Base-by-base conservation (phyloP, 2,113 vertebrate genomes). In the Noturus placidus region DNA sequence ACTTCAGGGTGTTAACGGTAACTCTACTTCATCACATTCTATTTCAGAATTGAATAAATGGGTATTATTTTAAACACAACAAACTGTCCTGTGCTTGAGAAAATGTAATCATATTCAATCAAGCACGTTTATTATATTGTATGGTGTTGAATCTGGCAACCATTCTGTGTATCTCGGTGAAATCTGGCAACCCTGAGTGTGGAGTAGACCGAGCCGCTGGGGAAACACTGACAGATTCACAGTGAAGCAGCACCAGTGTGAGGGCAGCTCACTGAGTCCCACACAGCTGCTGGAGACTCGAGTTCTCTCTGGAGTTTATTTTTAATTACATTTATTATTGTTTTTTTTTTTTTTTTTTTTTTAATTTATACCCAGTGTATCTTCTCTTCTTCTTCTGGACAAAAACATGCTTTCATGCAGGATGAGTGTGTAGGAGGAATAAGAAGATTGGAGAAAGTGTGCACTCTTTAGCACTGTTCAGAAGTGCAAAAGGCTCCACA, bases 81-180 rank as follows among this genome's bases (percentile, higher is more conserved):
- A 33, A 17, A 8, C 30, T 5, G n/a, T 33, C 65, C n/a, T 33
- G 67, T 70, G 67, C 1, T 42, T 42, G 35, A 22, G 35, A 22
- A 20, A 42, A 1, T 42, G 13, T 46, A 74, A 25, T 46, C 42
- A 46, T 46, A 46, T 46, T 46, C 42, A 46, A 46, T 46, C 42
- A 46, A 46, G 6, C 42, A 46, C 5, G 7, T 46, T 6, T 46
- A 46, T 46, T 7, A 46, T 46, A 46, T 46, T 46, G 42, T 46
- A 7, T 80, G 85, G 70, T 90, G 92, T 63, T 87, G 88, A 87
- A 83, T 85, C 82, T 84, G 83, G 83, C 83, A 84, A 85, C 69
- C 54, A 3, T 19, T 0, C 6, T 42, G 54, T 35, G 35, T 35
- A 38, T 33, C 20, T 46, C 14, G 5, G 33, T 17, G 11, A 22